These are phyloP conservation scores for Andrena bucephala DNA, from an alignment of 2,888 invertebrate species.

Conservation along the genomic window DNA sequence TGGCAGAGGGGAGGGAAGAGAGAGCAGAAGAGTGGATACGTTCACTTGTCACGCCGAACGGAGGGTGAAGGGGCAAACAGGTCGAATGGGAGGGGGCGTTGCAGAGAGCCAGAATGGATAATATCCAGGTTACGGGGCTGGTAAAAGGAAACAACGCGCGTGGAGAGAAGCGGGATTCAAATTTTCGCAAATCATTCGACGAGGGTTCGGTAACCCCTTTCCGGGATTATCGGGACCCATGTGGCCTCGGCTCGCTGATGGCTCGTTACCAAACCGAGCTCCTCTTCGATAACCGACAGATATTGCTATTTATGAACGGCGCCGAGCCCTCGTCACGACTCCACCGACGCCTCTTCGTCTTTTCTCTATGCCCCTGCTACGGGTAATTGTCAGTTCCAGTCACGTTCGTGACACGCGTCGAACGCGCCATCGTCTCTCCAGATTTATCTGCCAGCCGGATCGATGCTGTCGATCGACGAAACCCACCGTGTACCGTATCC, in stretches of 20 bases:
- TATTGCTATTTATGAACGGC: slow-evolving; percentile 83
- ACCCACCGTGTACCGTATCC: neutral
- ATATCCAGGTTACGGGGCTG: slow-evolving; percentile 35
- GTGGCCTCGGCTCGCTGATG: slow-evolving; percentile 81
- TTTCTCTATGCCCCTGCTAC: slow-evolving; percentile 30
- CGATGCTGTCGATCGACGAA: slow-evolving; percentile 23
- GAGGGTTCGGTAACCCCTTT: slow-evolving; percentile 78
- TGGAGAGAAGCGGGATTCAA: slow-evolving; percentile 73
- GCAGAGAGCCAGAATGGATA: slow-evolving; percentile 33
- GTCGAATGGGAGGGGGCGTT: slow-evolving; percentile 27
- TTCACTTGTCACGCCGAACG: slow-evolving; percentile 44
- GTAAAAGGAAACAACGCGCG: slow-evolving; percentile 25
- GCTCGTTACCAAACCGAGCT: slow-evolving; percentile 82
- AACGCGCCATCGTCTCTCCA: slow-evolving; percentile 30
- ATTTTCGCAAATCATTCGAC: slow-evolving; percentile 81
- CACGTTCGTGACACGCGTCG: slow-evolving; percentile 62
- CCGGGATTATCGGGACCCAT: slow-evolving; percentile 83
- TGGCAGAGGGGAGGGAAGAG: slow-evolving; percentile 20
- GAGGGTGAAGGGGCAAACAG: slow-evolving; percentile 49
- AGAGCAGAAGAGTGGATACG: slow-evolving; percentile 20
- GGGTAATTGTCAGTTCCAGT: slow-evolving; percentile 51
- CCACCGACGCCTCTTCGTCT: slow-evolving; percentile 49
- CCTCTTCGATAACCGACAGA: slow-evolving; percentile 82
- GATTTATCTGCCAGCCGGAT: slow-evolving; percentile 39
- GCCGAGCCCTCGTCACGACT: slow-evolving; percentile 71